Conservation (phyloP, 2,888 invertebrate genomes). For the Gandaritis pyraliata region DNA sequence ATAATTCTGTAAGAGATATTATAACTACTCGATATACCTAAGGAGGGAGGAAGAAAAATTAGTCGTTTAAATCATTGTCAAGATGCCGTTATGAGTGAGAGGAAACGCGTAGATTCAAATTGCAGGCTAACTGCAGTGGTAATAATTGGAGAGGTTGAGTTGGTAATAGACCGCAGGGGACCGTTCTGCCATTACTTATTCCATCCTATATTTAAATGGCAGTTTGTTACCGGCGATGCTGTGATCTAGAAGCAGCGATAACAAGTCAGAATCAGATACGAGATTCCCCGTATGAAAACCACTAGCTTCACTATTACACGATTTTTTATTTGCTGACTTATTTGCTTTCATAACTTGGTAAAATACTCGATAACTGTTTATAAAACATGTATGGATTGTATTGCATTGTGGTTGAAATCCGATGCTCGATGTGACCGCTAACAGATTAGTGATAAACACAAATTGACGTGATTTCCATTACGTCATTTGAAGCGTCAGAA, state of each 20-base stretch:
- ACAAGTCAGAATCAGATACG: conserved; percentile 25
- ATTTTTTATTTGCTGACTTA: conserved; percentile 21
- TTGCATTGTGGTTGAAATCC: conserved; percentile 57
- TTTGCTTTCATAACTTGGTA: conserved; percentile 37
- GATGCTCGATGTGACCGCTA: conserved; percentile 50
- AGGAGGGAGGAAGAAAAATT: conserved; percentile 22
- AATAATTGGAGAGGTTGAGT: conserved; percentile 67
- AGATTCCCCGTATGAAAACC: conserved; percentile 22
- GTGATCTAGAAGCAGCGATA: conserved; percentile 55
- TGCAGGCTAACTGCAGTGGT: conserved; percentile 64
- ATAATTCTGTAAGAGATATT: too few species aligned
- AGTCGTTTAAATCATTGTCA: conserved; percentile 42
- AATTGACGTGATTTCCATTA: conserved; percentile 46
- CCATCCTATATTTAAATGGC: conserved; percentile 64
- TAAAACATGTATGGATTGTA: conserved; percentile 43
- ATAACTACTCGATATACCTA: too few species aligned
- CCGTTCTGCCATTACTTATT: conserved; percentile 54
- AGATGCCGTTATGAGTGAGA: conserved; percentile 55
- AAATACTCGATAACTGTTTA: conserved; percentile 40
- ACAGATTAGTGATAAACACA: conserved; percentile 53
- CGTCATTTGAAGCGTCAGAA: conserved; percentile 39
- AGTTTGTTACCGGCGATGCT: conserved; percentile 57
- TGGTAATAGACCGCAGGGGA: conserved; percentile 64
- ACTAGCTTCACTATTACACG: conserved; percentile 4
- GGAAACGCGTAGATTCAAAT: conserved; percentile 69